Evolutionary conservation across 1,140 invertebrate species (phyloP), one percentile per base, ranked within the genome.

Genomic region (Triops cancriformis): DNA sequence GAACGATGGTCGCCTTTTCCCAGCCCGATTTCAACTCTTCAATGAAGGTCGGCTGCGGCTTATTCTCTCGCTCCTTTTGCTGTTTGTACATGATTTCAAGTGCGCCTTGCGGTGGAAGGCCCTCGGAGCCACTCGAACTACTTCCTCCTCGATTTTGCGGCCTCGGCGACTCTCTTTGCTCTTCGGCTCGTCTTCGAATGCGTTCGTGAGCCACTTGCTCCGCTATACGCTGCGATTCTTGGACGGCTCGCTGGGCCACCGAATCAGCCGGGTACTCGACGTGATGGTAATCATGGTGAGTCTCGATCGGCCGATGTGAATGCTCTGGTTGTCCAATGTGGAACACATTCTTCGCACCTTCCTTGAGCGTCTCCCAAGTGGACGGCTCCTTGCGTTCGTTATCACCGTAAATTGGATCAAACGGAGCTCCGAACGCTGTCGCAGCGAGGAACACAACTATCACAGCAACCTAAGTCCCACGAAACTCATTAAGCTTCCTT

Each of bases 11-110:
- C n/a, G 5, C 26, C 26, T 73, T 75, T 2, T 31, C 45, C 74
- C 74, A 76, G 26, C 77, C 77, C 10, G 28, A 43, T 73, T 78
- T 78, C 26, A 78, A 23, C 72, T 78, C 77, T 27, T 78, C 77
- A 12, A 42, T 43, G 72, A 78, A 78, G 9, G 77, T 37, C 10
- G 77, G 77, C 74, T 78, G 77, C 10, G 18, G 37, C 41, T 78
- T 31, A 27, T 26, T 23, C 77, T 78, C 77, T 26, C 77, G 77
- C 73, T 42, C 26, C 27, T 76, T 78, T 27, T 78, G 77, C 41
- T 78, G 72, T 73, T 72, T 73, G 27, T n/a, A 73, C 77, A 78
- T 78, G 41, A 78, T 41, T 31, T 73, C 37, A 31, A 73, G 73
- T 26, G 77, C 77, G 28, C 77, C 77, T 73, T 78, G 77, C 23